Evolutionary conservation across 92 coral and sea anemone genomes (phyloP).

Genomic region (Hydrozoanthus gracilis): DNA sequence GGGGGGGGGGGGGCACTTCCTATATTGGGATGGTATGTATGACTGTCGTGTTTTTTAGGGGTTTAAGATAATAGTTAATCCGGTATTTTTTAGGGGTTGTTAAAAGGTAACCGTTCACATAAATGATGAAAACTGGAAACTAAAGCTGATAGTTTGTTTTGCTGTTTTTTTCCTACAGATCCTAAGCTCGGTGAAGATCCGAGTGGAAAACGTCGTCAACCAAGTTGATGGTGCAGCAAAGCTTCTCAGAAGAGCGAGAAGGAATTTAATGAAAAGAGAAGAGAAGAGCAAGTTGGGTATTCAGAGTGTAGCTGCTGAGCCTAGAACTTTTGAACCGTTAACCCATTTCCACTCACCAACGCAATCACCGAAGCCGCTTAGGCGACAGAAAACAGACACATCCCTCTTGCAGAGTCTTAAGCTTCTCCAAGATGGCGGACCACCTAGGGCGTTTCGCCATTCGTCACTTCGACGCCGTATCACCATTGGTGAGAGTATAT

Average conservation of each 20-base stretch:
- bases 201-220: constrained; percentile 81
- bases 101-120: no score
- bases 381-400: constrained; percentile 71
- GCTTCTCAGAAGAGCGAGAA: constrained; percentile 85
- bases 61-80: no score
- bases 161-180: constrained; percentile 57
- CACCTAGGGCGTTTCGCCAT: constrained; percentile 54
- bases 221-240: constrained; percentile 79
- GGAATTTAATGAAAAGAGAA: constrained; percentile 87
- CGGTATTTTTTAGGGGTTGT: no score
- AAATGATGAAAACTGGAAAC: background rate
- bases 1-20: no score
- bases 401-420: constrained; percentile 62
- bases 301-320: constrained; percentile 75
- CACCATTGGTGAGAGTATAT: background rate
- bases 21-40: no score
- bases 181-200: constrained; percentile 91
- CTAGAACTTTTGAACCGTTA: constrained; percentile 63
- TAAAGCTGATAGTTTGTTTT: background rate
- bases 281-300: constrained; percentile 89
- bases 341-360: constrained; percentile 48
- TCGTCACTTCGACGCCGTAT: background rate
- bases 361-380: constrained; percentile 56
- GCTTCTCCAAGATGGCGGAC: constrained; percentile 72
- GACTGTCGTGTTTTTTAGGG: no score